Evolutionary conservation across 2,888 invertebrate genomes (phyloP).

Genomic region (Chorisops tibialis): DNA sequence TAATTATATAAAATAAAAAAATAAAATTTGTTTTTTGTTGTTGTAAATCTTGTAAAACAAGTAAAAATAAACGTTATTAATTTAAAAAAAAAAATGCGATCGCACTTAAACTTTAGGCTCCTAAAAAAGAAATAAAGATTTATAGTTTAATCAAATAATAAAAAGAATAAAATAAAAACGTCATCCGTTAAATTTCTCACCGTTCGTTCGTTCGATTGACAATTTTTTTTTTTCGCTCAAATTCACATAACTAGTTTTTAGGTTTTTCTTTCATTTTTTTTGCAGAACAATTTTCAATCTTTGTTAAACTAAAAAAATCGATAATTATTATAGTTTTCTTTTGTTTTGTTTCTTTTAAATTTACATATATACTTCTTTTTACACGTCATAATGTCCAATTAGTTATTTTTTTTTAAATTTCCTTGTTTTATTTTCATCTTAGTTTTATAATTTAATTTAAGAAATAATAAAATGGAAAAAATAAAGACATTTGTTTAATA

Average conservation of each 20-base stretch:
- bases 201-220: too few species aligned
- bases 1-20: slow-evolving; percentile 14
- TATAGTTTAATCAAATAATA: slow-evolving; percentile 6
- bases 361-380: background rate
- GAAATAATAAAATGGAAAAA: slow-evolving; percentile 8
- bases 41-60: slow-evolving; percentile 6
- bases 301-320: too few species aligned
- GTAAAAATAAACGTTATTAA: background rate
- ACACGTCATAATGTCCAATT: background rate
- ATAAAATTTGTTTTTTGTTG: background rate
- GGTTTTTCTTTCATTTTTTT: too few species aligned
- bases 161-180: background rate
- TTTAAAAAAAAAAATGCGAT: background rate
- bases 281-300: too few species aligned
- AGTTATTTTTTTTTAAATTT: background rate
- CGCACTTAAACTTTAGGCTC: slow-evolving; percentile 5
- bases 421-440: background rate
- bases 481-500: background rate
- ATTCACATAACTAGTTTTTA: too few species aligned
- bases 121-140: background rate
- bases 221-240: too few species aligned
- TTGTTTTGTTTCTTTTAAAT: too few species aligned
- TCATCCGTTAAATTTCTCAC: too few species aligned
- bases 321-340: too few species aligned
- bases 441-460: background rate